Percentiles rank a stretch among this genome's conserved stretches.
These are phyloP conservation scores for Agriotes lineatus DNA, from an alignment of 2,888 invertebrate species.

Conservation along the genomic window DNA sequence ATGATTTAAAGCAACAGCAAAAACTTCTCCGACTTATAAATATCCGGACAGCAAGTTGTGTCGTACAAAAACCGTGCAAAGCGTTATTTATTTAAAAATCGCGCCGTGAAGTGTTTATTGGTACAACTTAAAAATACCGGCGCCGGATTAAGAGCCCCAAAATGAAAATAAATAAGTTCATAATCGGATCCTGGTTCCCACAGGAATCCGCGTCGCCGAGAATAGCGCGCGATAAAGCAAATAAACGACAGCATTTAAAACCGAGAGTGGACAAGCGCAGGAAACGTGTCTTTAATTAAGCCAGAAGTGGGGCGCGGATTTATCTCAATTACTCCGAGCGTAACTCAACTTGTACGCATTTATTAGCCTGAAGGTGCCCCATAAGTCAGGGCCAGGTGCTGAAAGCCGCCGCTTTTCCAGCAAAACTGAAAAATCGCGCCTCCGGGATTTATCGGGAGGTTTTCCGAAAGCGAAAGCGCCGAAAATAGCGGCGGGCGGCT, in stretches of 20 bases:
- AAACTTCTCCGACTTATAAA: constrained; percentile 21
- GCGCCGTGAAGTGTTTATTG: constrained; percentile 50
- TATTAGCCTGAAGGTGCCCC: constrained; percentile 3
- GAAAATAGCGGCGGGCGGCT: neutral
- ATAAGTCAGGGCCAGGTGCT: too few relatives aligned
- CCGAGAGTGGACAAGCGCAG: constrained; percentile 6
- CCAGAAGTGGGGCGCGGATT: constrained; percentile 19
- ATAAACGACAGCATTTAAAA: constrained; percentile 11
- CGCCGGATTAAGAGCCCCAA: constrained; percentile 30
- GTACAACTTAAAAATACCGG: constrained; percentile 50
- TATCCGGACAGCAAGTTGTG: constrained; percentile 32
- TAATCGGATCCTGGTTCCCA: constrained; percentile 35
- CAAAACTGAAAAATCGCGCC: too few relatives aligned
- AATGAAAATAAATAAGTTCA: constrained; percentile 44
- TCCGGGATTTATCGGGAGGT: too few relatives aligned
- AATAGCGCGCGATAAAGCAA: neutral
- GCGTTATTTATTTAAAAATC: constrained; percentile 50
- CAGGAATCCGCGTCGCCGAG: constrained; percentile 23
- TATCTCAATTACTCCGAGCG: constrained; percentile 34
- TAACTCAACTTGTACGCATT: constrained; percentile 13
- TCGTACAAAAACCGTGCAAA: constrained; percentile 43
- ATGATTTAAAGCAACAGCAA: too few relatives aligned
- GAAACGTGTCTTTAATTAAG: constrained; percentile 36
- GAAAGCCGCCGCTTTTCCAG: too few relatives aligned
- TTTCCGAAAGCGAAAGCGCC: too few relatives aligned